A percentile compares a stretch with the other conserved stretches of the same genome.
phyloP scores from a whole-genome alignment of 92 coral and sea anemone species.

The Meandrina meandrites region DNA sequence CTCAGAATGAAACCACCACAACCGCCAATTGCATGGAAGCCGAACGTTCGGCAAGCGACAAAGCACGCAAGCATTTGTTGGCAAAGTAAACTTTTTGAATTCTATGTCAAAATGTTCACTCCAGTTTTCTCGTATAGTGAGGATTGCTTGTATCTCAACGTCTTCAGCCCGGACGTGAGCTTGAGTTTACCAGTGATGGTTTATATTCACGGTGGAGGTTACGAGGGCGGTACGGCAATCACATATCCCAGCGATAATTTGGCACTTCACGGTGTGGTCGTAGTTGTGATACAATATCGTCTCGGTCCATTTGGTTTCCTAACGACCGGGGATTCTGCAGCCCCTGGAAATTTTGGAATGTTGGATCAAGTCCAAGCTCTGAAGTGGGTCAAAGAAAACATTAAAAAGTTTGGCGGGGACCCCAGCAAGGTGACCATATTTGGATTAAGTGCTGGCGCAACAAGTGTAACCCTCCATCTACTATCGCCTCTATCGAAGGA shows the following conservation, averaged over 20 bases:
- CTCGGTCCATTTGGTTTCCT: constrained; percentile 61
- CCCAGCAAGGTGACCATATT: constrained; percentile 77
- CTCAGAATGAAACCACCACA: constrained; percentile 61
- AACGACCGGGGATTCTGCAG: constrained; percentile 57
- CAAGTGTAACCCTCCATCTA: constrained; percentile 73
- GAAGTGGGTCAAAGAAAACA: constrained; percentile 70
- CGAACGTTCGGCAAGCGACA: constrained; percentile 42
- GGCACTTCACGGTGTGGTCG: constrained; percentile 60
- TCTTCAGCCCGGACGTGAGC: constrained; percentile 37
- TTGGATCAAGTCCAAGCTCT: constrained; percentile 81
- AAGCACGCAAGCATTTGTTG: constrained; percentile 54
- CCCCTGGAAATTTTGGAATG: constrained; percentile 77
- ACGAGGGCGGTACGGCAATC: constrained; percentile 17
- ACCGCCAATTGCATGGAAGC: constrained; percentile 56
- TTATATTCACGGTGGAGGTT: constrained; percentile 60
- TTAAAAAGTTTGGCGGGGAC: constrained; percentile 72
- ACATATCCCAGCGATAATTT: constrained; percentile 16
- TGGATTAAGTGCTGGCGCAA: constrained; percentile 84
- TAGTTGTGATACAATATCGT: constrained; percentile 63
- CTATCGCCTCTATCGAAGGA: constrained; percentile 76
- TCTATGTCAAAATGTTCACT: not conserved
- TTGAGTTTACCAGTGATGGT: constrained; percentile 56
- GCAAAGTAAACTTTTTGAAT: constrained; percentile 6
- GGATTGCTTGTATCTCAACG: constrained; percentile 54
- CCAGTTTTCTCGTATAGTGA: constrained; percentile 28